Evolutionary conservation across 1,140 invertebrate genomes (phyloP), one percentile per base, ranked within the genome.

Genomic region (Cherax quadricarinatus): DNA sequence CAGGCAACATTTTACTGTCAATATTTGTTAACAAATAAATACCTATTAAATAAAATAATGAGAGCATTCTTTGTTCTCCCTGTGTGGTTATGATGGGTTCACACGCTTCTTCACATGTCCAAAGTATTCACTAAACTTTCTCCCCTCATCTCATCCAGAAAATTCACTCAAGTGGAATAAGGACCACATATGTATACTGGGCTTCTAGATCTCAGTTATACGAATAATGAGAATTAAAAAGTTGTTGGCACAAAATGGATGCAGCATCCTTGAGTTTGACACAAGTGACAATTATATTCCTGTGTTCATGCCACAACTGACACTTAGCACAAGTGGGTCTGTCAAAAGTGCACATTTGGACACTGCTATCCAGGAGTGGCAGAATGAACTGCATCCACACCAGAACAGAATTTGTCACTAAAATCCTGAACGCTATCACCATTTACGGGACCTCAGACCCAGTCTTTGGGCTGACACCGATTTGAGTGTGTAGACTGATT

Each of bases 161-260:
- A 73, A 88, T 79, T 24, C 70, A 75, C 24, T n/a, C 30, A n/a
- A 41, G 30, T 75, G 57, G 86, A 81, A 51, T 88, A 78, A 70
- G 81, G n/a, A 90, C 81, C 75, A 90, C 66, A 70, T 60, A 48
- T 51, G 81, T 75, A 85, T 84, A 90, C 81, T 90, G 88, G 88
- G 85, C 81, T 90, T 90, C 81, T 90, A 84, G 78, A 84, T 90
- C 82, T 83, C 82, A 84, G 66, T 75, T 70, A 73, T 83, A 78
- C 60, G 57, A 70, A 57, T 49, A 79, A 79, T 79, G 57, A 81
- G 18, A 16, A 78, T 81, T 88, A 87, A 66, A 91, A 91, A 91
- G 78, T 91, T 79, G 90, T 91, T 91, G 90, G 90, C 90, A 91
- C 90, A 91, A 91, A 91, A 70, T 82, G 60, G 84, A 91, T 86